These are phyloP conservation scores for Montipora efflorescens DNA, from an alignment of 64 coral and sea anemone species.

Conservation along the genomic window DNA sequence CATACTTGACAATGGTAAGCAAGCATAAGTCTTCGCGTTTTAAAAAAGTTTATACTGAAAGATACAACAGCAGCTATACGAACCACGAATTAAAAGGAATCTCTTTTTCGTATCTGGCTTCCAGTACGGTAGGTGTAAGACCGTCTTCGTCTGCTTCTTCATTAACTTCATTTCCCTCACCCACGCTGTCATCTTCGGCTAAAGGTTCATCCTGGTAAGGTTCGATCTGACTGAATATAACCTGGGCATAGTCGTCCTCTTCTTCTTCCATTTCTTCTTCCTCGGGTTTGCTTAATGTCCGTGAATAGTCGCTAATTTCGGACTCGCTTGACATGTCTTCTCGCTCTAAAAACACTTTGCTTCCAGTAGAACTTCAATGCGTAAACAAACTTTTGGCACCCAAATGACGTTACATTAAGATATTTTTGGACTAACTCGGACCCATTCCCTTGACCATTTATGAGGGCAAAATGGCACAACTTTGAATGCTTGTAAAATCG, in stretches of 20 bases:
- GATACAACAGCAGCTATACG: background rate
- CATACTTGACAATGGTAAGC: background rate
- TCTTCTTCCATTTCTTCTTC: background rate
- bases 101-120: conserved; percentile 15
- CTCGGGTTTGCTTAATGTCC: background rate
- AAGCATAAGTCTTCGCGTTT: background rate
- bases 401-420: background rate
- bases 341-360: background rate
- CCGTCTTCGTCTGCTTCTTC: conserved; percentile 26
- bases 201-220: conserved; percentile 27
- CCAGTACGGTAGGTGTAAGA: background rate
- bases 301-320: background rate
- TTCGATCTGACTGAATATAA: background rate
- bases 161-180: background rate
- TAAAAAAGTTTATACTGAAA: background rate
- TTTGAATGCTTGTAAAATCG: background rate
- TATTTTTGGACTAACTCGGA: background rate
- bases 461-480: background rate
- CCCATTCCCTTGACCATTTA: background rate
- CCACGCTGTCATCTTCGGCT: background rate
- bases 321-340: conserved; percentile 6
- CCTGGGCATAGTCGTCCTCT: background rate
- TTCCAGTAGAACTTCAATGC: too few relatives aligned
- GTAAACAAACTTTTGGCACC: background rate
- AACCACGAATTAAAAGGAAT: conserved; percentile 4